Evolutionary conservation across 2,797 vertebrate genomes (phyloP).

Genomic region (Florisuga fusca): DNA sequence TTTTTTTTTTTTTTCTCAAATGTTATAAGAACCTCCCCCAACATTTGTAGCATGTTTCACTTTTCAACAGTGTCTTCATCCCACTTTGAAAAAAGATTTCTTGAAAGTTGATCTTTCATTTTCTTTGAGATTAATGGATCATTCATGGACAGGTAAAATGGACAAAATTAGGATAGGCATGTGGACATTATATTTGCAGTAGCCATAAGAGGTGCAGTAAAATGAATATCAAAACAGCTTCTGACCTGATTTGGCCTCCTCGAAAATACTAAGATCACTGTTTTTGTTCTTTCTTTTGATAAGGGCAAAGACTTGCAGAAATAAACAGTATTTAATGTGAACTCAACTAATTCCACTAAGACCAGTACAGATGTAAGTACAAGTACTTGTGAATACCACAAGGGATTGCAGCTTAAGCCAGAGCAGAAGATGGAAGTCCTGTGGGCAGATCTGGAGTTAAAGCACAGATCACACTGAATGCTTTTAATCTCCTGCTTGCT

Average conservation of each 20-base stretch:
- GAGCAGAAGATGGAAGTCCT: neutral
- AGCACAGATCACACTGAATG: neutral
- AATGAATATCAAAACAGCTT: neutral
- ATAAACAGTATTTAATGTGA: neutral
- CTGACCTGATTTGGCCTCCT: neutral
- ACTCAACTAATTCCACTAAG: neutral
- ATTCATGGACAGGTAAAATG: neutral
- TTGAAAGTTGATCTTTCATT: neutral
- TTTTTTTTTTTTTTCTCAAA: neutral
- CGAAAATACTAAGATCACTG: neutral
- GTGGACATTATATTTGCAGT: neutral
- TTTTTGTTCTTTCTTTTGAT: neutral
- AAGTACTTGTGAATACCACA: neutral
- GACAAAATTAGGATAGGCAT: neutral
- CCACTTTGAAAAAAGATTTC: neutral
- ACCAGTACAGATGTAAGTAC: neutral
- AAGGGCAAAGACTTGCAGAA: neutral
- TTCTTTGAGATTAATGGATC: neutral
- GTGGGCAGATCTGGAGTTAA: neutral
- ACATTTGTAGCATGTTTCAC: neutral
- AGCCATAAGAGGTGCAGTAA: neutral
- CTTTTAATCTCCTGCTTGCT: slow-evolving; percentile 32
- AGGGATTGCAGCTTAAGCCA: neutral
- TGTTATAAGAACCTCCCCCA: neutral
- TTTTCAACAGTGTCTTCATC: neutral